These are phyloP conservation scores for Microplitis mediator DNA, from an alignment of 1,140 invertebrate species.

Conservation along the genomic window DNA sequence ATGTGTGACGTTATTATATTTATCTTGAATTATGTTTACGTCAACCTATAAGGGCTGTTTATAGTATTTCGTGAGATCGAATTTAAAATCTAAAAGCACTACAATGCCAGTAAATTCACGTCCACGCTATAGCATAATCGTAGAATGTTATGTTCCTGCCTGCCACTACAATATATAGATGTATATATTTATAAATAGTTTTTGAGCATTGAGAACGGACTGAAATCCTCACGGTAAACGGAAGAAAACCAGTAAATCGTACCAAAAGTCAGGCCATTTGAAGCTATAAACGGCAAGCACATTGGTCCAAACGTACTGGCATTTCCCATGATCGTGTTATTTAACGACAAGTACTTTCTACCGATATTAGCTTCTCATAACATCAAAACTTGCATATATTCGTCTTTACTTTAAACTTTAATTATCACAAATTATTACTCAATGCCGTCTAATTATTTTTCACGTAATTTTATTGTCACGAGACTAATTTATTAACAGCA, in stretches of 20 bases:
- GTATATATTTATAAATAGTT: neutral
- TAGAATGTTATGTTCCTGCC: conserved; percentile 20
- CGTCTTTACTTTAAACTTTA: no score
- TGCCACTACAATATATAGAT: neutral
- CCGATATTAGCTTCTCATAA: no score
- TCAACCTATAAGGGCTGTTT: neutral
- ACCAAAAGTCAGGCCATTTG: conserved; percentile 25
- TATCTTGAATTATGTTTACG: no score
- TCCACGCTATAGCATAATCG: conserved; percentile 21
- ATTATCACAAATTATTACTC: no score
- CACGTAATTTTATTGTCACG: no score
- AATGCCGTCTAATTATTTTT: no score
- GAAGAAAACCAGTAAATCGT: conserved; percentile 15
- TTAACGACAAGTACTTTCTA: no score
- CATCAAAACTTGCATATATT: no score
- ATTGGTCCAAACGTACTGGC: conserved; percentile 16
- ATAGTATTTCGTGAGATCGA: neutral
- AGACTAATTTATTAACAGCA: no score
- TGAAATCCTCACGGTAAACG: conserved; percentile 16
- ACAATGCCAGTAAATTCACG: conserved; percentile 21
- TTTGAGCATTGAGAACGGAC: neutral
- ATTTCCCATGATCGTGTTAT: no score
- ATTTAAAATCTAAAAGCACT: conserved; percentile 12
- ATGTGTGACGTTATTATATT: no score
- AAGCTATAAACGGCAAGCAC: conserved; percentile 22